Percentiles rank a stretch among this genome's conserved stretches.
Evolutionary conservation across 2,113 vertebrate genomes (phyloP).

Genomic region (Genyomyrus donnyi): DNA sequence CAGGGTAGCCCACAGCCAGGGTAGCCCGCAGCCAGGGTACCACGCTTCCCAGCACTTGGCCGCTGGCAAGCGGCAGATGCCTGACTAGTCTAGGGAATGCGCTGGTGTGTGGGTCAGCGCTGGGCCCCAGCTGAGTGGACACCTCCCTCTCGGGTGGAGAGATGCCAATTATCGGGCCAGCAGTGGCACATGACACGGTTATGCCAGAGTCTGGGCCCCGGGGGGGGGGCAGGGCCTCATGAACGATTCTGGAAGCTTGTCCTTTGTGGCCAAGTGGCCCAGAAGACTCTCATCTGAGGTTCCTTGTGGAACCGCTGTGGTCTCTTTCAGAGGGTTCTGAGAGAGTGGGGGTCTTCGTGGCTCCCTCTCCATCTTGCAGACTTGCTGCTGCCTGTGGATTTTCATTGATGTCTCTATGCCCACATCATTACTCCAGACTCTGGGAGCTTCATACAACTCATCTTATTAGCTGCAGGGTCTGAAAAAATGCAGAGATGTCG

Average conservation of each 20-base stretch:
- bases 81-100: background rate
- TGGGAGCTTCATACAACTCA: background rate
- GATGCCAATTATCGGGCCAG: background rate
- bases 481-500: background rate
- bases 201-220: background rate
- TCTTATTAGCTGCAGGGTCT: background rate
- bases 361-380: background rate
- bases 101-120: background rate
- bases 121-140: background rate
- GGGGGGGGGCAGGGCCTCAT: background rate
- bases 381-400: background rate
- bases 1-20: too few relatives aligned
- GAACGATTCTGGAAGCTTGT: background rate
- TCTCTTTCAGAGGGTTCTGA: background rate
- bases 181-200: background rate
- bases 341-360: background rate
- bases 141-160: background rate
- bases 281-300: background rate
- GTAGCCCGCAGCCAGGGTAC: background rate
- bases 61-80: background rate
- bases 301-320: background rate
- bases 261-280: background rate
- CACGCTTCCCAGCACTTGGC: background rate
- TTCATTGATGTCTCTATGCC: background rate
- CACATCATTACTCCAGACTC: background rate